Conservation (phyloP, 1,140 invertebrate species). For the Leguminivora glycinivorella region DNA sequence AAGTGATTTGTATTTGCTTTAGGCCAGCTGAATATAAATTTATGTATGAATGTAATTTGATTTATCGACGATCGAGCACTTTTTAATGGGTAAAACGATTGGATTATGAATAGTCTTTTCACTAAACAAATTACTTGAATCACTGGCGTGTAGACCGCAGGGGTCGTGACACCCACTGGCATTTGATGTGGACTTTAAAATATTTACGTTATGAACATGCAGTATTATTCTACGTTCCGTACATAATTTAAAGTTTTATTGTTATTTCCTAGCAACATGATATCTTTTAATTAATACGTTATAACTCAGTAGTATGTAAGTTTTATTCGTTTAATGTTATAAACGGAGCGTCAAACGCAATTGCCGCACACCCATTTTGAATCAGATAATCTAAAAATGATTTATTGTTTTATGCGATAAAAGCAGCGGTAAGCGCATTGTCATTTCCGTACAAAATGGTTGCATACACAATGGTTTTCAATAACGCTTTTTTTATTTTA, state of each 20-base stretch:
- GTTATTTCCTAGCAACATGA: too few relatives aligned
- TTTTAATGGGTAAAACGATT: constrained; percentile 5
- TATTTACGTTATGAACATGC: neutral
- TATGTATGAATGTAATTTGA: constrained; percentile 5
- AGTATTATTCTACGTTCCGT: neutral
- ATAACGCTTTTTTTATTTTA: too few relatives aligned
- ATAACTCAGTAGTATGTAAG: too few relatives aligned
- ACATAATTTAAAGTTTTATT: neutral
- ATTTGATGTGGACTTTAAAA: constrained; percentile 16
- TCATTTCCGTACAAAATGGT: too few relatives aligned
- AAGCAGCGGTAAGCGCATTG: too few relatives aligned
- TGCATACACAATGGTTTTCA: too few relatives aligned
- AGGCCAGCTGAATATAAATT: neutral
- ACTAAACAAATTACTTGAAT: constrained; percentile 28
- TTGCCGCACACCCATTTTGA: too few relatives aligned
- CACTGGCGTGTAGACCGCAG: neutral
- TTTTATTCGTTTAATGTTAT: too few relatives aligned
- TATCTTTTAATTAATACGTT: too few relatives aligned
- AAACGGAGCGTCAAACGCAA: too few relatives aligned
- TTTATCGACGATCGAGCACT: constrained; percentile 2
- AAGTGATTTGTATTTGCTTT: neutral
- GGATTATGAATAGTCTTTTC: constrained; percentile 24
- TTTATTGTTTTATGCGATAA: too few relatives aligned
- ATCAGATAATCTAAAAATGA: too few relatives aligned
- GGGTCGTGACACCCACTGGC: constrained; percentile 27